Evolutionary conservation across 2,888 invertebrate species (phyloP), one percentile per base, ranked within the genome.

Genomic region (Smittia aterrima): DNA sequence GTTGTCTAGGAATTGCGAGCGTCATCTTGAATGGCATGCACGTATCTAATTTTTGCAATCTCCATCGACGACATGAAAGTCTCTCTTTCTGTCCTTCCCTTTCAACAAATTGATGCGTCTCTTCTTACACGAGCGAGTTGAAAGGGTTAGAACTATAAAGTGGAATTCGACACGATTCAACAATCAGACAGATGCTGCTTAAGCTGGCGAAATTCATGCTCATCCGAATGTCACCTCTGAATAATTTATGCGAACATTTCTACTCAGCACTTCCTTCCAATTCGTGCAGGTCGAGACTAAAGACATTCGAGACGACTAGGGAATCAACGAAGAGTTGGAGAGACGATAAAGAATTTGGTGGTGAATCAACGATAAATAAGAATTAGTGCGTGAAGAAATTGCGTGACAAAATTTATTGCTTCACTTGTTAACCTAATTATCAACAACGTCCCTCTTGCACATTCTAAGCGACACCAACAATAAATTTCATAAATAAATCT

Each of bases 1-100:
- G 58, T 58, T 58, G 58, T 58, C 58, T 58, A 18, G 4, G 18
- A 20, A 7, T 22, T 20, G 18, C 11, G 22, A 22, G 58, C 2
- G 16, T 47, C 47, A 58, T 58, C 58, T 2, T 9, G 13, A 13
- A 41, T 41, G 67, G 41, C 41, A 67, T 67, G 67, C 67, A 67
- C 67, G 67, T 67, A 67, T 67, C 67, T 67, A 67, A 67, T 67
- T 67, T 67, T 67, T 67, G 38, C 67, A 67, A 24, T 67, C 38
- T 67, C 22, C 25, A 27, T 27, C 27, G 27, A 66, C 25, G n/a
- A 66, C 25, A 66, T 32, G 20, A 38, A 16, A 24, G n/a, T 32
- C 32, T 32, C 20, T 32, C 66, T 18, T 66, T 11, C 22, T 40
- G 16, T 47, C 41, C 41, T 32, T 32, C 18, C 24, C 24, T 20